Base-by-base conservation (phyloP, 1,140 invertebrate species). In the Mercenaria mercenaria region DNA sequence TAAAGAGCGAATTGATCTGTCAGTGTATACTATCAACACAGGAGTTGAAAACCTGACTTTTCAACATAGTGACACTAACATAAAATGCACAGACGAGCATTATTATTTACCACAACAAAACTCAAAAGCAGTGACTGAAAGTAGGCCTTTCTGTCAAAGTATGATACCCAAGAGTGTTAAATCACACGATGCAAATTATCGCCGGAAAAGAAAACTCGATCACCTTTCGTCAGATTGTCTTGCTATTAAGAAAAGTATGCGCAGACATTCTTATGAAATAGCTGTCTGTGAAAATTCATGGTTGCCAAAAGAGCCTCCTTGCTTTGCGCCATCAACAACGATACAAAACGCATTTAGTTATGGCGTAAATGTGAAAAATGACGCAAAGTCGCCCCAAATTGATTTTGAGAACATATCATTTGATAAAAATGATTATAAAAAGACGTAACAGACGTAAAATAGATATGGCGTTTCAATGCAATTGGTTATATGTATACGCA, bases 331-430 rank as follows among this genome's bases (percentile, higher is more conserved):
- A 23, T 76, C 72, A 10, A 11, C n/a, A n/a, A 26, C 67, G 43
- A 86, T 69, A 41, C 1, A 50, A 34, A 76, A 77, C 20, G 41
- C 47, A 20, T 77, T 32, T 47, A 76, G 41, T 39, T 76, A 59
- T 34, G 29, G 43, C 11, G 37, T 1, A 13, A 74, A 37, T 34
- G 8, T 10, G 20, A 11, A 34, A 82, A 84, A 34, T 69, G 61
- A n/a, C 23, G 29, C 18, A 43, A 41, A 81, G 41, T 52, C 23
- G 8, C 18, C 67, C 1, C 76, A 23, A 20, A 23, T 29, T 11
- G 50, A n/a, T 11, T 88, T 88, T 81, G 86, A 88, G 39, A 88
- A 88, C 41, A 88, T 69, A 32, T 76, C 86, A 11, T 88, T 34
- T 50, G 37, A 80, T 61, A 76, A 41, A 34, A 50, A 61, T 32